phyloP scores from a whole-genome alignment of 2,888 invertebrate genomes.

The Eulithis prunata region DNA sequence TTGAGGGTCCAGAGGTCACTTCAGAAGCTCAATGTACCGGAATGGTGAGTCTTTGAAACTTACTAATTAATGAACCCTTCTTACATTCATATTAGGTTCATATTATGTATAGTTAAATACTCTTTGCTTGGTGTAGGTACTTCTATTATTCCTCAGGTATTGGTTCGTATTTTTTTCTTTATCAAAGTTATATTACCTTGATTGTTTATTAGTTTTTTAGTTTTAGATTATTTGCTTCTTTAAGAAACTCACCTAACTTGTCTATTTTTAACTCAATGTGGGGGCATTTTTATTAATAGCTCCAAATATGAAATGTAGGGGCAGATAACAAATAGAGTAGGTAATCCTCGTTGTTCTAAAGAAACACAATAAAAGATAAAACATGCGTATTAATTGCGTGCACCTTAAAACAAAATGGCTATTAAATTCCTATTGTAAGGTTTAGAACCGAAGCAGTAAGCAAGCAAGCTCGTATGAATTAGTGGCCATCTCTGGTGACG shows the following conservation, averaged over 20 bases:
- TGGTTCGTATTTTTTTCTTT: background rate
- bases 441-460: background rate
- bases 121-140: too few relatives aligned
- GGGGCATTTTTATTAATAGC: slow-evolving; percentile 6
- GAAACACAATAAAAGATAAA: too few relatives aligned
- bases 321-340: slow-evolving; percentile 4
- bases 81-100: too few relatives aligned
- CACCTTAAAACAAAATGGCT: too few relatives aligned
- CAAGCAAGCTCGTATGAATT: too few relatives aligned
- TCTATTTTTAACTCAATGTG: slow-evolving; percentile 16
- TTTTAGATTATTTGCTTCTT: slow-evolving; percentile 18
- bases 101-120: too few relatives aligned
- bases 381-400: too few relatives aligned
- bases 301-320: background rate
- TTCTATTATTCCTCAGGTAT: background rate
- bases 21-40: slow-evolving; percentile 96
- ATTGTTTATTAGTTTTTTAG: slow-evolving; percentile 2
- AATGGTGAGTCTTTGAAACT: slow-evolving; percentile 88
- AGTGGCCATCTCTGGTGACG: too few relatives aligned
- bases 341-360: too few relatives aligned
- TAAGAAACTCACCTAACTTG: background rate
- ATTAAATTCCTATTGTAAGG: too few relatives aligned
- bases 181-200: background rate
- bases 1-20: slow-evolving; percentile 96
- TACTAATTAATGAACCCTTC: background rate